Percentiles rank a stretch among this genome's conserved stretches.
These are phyloP conservation scores for Bradypodion pumilum DNA, from an alignment of 2,797 vertebrate genomes.

Conservation along the genomic window DNA sequence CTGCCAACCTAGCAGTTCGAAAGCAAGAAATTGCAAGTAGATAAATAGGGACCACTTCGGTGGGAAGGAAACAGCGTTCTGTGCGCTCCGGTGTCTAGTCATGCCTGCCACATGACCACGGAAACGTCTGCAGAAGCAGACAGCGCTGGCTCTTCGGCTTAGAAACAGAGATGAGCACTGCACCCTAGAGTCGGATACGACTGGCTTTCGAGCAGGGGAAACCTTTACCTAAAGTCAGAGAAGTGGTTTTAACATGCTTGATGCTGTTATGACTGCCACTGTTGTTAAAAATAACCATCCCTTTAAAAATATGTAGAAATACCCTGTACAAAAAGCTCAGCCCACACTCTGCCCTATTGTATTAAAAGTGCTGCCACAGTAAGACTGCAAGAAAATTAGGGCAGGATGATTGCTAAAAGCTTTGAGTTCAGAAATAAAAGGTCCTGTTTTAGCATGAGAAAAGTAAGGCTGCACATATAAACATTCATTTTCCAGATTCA, in stretches of 20 bases:
- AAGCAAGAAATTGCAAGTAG: too few species aligned
- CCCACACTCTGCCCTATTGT: neutral
- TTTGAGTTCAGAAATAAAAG: neutral
- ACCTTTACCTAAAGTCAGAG: conserved; percentile 40
- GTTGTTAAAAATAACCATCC: neutral
- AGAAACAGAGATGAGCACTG: too few species aligned
- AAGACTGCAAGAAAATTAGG: neutral
- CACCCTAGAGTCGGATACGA: too few species aligned
- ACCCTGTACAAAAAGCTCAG: neutral
- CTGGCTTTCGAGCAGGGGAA: too few species aligned
- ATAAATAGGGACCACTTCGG: too few species aligned
- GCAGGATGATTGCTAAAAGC: neutral
- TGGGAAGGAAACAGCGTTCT: too few species aligned
- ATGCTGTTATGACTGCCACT: conserved; percentile 19
- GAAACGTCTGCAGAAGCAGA: too few species aligned
- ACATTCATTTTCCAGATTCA: too few species aligned
- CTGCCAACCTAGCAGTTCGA: too few species aligned
- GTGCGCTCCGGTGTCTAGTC: too few species aligned
- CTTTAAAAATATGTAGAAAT: neutral
- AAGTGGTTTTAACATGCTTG: neutral
- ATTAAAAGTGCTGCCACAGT: neutral
- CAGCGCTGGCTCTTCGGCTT: too few species aligned
- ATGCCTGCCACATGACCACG: too few species aligned
- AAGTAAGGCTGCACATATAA: neutral
- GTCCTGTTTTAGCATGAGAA: neutral